These are phyloP conservation scores for Lycia hirtaria DNA, from an alignment of 2,888 invertebrate genomes.

Conservation along the genomic window DNA sequence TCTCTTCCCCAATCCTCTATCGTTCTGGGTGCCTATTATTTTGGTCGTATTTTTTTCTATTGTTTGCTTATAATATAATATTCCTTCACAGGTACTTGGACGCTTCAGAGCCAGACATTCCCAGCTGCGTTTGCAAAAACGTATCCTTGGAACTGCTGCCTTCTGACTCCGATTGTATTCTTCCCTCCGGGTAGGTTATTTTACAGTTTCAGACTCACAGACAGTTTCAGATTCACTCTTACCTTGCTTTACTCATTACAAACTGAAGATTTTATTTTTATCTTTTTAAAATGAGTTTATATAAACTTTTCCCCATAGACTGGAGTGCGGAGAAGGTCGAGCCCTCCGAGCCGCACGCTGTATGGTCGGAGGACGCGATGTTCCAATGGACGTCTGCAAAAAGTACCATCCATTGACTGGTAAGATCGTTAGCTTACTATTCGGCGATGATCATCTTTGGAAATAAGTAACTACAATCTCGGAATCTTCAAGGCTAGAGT, in stretches of 20 bases:
- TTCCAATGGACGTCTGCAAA: slow-evolving; percentile 79
- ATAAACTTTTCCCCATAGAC: slow-evolving; percentile 46
- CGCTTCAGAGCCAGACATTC: slow-evolving; percentile 71
- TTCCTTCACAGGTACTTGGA: slow-evolving; percentile 65
- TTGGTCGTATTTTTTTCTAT: background rate
- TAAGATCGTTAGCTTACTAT: slow-evolving; percentile 36
- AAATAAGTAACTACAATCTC: too few relatives aligned
- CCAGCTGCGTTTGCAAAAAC: slow-evolving; percentile 73
- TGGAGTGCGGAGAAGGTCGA: slow-evolving; percentile 76
- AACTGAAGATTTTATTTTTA: too few relatives aligned
- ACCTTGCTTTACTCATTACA: too few relatives aligned
- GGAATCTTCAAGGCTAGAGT: too few relatives aligned
- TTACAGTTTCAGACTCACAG: background rate
- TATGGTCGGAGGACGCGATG: slow-evolving; percentile 69
- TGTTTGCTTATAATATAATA: background rate
- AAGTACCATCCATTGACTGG: slow-evolving; percentile 77
- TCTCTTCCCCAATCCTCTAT: too few relatives aligned
- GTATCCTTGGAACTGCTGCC: slow-evolving; percentile 73
- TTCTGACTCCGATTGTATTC: slow-evolving; percentile 75
- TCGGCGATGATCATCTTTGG: background rate
- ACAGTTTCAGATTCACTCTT: too few relatives aligned
- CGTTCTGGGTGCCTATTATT: background rate
- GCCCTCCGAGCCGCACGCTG: slow-evolving; percentile 73
- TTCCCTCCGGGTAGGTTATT: slow-evolving; percentile 66
- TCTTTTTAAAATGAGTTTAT: too few relatives aligned